Base-by-base conservation (phyloP, 2,888 invertebrate genomes). In the Nasonia oneida region DNA sequence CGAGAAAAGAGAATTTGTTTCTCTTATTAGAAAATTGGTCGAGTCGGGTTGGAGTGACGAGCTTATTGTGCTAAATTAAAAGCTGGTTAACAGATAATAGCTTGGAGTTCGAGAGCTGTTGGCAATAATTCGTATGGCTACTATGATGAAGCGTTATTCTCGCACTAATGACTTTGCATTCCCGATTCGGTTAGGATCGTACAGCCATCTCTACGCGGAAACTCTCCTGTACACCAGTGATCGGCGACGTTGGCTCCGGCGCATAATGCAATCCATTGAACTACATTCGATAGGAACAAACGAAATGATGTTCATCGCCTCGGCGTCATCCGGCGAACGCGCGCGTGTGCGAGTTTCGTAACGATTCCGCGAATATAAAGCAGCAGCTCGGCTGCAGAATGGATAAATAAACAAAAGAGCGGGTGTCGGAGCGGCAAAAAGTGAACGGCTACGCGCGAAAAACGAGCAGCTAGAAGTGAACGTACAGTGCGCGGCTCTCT, bases 381-480 rank as follows among this genome's bases (percentile, higher is more conserved):
- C 67, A 57, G n/a, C 6, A 67, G 57, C 57, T 15, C 53, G 33
- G 70, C 37, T 29, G 8, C 39, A 23, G 23, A 50, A 70, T 33
- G 74, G 50, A 75, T 79, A 83, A 82, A 86, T 75, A 79, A 86
- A 85, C 76, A 80, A 74, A 85, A 83, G 77, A 53, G 37, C 53
- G 47, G 47, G 73, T 23, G 73, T 42, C 42, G 47, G 73, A 73
- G 73, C 10, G 53, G 33, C 61, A 64, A 81, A 84, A 81, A 74
- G 71, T 75, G 74, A 57, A 85, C 73, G 67, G 71, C 70, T 23
- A 37, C 57, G 79, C 73, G 57, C 42, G 73, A 47, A 73, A 67
- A 67, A 67, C 42, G 47, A 73, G 73, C 33, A 57, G 64, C 71
- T 18, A 71, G 57, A 83, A 64, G 80, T 80, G 80, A 80, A 80